Base-by-base conservation (phyloP, 2,888 invertebrate species). In the Hoplodrina ambigua region DNA sequence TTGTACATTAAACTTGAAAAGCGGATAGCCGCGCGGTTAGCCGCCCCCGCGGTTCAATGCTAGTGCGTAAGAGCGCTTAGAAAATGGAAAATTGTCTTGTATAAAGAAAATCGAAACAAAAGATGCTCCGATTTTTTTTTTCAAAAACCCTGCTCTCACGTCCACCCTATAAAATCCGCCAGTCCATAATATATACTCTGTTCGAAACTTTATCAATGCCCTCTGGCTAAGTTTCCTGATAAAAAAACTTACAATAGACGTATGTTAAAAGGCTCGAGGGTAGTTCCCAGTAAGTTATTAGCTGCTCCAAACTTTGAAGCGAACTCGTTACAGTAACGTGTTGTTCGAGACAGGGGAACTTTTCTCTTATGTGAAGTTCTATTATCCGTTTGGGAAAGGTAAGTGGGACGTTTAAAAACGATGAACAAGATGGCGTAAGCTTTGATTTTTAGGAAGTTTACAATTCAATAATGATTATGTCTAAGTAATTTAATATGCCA, bases 271-370 rank as follows among this genome's bases (percentile, higher is more conserved):
- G 56, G 62, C 65, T 60, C 53, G 72, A 59, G 78, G 81, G 70
- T 55, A 68, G 76, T 46, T 25, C 33, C 2, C 50, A 49, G 72
- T 80, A 63, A 79, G 55, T 72, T 79, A 82, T 79, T 82, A 78
- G 82, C 59, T 56, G 54, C 58, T 68, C 20, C 33, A 33, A 78
- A 82, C 37, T 82, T 81, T 20, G 4, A 17, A 19, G 13, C 37
- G 33, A 78, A 68, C 59, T 78, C 50, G 58, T 78, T 68, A 72
- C 57, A 19, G 66, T 78, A 72, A 72, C 78, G 57, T 61, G 78
- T 78, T 64, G 72, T 65, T 50, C 20, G 5, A 62, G 50, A 50
- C 41, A 49, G 53, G 15, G 6, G 10, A 81, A 76, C 63, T 81
- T 77, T 64, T 25, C 20, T 60, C 52, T 76, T 64, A 19, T 66